Evolutionary conservation across 2,888 invertebrate genomes (phyloP).

Genomic region (Melinaea menophilus): DNA sequence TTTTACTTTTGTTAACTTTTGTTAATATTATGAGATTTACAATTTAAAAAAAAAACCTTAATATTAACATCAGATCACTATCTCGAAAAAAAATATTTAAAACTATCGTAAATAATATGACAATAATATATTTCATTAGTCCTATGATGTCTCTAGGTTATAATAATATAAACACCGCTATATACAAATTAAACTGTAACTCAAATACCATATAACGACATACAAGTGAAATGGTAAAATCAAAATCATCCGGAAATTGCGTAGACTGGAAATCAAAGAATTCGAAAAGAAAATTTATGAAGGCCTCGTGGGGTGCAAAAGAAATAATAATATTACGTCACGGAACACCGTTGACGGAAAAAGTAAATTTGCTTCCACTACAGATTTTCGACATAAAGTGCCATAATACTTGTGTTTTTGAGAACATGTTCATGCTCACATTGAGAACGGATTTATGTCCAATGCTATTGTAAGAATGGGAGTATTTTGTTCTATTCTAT

Average conservation of each 20-base stretch:
- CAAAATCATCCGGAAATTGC: constrained; percentile 29
- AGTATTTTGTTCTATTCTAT: too few relatives aligned
- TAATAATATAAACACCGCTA: too few relatives aligned
- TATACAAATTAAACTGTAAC: not conserved
- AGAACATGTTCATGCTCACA: constrained; percentile 5
- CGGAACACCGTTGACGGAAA: constrained; percentile 47
- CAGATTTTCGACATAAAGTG: constrained; percentile 8
- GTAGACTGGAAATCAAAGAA: constrained; percentile 10
- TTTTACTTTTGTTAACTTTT: too few relatives aligned
- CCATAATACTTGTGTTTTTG: constrained; percentile 6
- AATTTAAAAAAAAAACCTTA: not conserved
- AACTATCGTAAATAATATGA: too few relatives aligned
- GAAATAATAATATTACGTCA: constrained; percentile 37
- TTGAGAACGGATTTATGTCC: constrained; percentile 1
- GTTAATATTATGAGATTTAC: not conserved
- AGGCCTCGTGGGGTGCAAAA: constrained; percentile 28
- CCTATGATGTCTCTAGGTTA: too few relatives aligned
- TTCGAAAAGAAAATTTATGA: constrained; percentile 18
- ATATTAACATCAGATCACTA: too few relatives aligned
- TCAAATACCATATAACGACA: not conserved
- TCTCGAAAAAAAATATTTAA: too few relatives aligned
- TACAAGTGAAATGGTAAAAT: constrained; percentile 10
- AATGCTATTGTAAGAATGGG: not conserved
- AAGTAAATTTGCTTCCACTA: constrained; percentile 50
- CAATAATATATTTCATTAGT: too few relatives aligned